Conservation (phyloP, 2,888 invertebrate species). For the Dermolepida albohirtum region DNA sequence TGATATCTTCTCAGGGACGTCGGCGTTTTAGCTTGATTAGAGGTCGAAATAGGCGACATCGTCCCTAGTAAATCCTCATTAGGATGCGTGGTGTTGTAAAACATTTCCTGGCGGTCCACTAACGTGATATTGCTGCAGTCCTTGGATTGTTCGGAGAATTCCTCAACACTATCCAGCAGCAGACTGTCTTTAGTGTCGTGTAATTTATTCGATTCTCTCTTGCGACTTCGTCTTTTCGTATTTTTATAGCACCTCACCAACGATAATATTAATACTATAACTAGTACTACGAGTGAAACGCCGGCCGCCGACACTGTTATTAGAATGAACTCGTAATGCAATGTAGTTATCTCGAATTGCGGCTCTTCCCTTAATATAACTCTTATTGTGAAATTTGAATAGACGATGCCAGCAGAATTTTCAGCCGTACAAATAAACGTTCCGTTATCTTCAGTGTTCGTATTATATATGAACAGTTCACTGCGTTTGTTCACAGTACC, state of each 20-base stretch:
- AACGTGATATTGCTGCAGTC: conserved; percentile 53
- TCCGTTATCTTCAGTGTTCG: conserved; percentile 84
- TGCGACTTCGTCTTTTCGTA: conserved; percentile 55
- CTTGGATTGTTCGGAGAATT: conserved; percentile 56
- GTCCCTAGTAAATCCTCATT: conserved; percentile 56
- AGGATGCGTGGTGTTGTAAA: conserved; percentile 59
- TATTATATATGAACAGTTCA: conserved; percentile 82
- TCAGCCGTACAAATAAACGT: conserved; percentile 88
- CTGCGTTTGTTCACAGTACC: conserved; percentile 81
- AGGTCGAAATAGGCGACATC: conserved; percentile 55
- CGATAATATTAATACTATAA: conserved; percentile 76
- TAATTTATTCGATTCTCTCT: conserved; percentile 63
- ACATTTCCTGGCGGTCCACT: conserved; percentile 55
- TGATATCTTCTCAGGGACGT: conserved; percentile 68
- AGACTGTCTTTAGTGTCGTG: conserved; percentile 59
- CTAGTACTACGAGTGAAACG: conserved; percentile 73
- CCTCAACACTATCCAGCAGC: conserved; percentile 58
- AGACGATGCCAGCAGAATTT: conserved; percentile 83
- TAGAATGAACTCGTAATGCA: conserved; percentile 78
- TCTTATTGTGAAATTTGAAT: conserved; percentile 84
- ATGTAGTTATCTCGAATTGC: conserved; percentile 55
- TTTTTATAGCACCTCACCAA: conserved; percentile 66
- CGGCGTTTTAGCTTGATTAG: conserved; percentile 71
- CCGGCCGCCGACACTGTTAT: conserved; percentile 76
- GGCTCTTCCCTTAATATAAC: conserved; percentile 81